Base-by-base conservation (phyloP, 2,113 vertebrate genomes). In the Connochaetes taurinus region DNA sequence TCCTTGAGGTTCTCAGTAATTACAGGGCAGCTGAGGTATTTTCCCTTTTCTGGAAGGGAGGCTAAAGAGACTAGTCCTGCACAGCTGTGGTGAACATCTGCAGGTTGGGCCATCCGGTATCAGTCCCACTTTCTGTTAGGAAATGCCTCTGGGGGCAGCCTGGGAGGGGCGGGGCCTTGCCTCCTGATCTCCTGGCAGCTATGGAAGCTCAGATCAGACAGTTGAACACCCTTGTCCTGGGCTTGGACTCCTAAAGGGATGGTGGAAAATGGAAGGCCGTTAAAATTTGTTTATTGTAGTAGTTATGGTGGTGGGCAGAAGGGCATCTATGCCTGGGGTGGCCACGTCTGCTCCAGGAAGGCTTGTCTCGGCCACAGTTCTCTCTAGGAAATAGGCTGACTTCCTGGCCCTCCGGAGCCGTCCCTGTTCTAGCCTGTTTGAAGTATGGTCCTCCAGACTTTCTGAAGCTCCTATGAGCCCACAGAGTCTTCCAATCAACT, bases 1-100 rank as follows among this genome's bases (percentile, higher is more conserved):
- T 29, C 97, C 96, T 95, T 87, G 96, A 98, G 91, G 92, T 87
- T 87, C 86, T 21, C 82, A 87, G 8, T 94, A 98, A 98, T 98
- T 97, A 94, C 57, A 96, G 98, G 74, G 88, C 0, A 76, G 58
- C 62, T 21, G 5, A 91, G 58, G 58, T 13, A 1, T 97, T 96
- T 97, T 96, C 87, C 78, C 91, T 94, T 96, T 94, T 19, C 87
- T 78, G 74, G 78, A 96, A 95, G 62, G 1, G 71, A 76, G 94
- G 85, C 80, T 29, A 67, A 74, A 91, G 80, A 82, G 74, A 87
- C 10, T 0, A 90, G 85, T 82, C 91, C 19, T 78, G 81, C 8
- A 27, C 4, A 53, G 96, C 36, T 83, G 23, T 23, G 45, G 80
- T 58, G 58, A 45, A n/a, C 21, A 67, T 55, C 36, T 50, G 43